Evolutionary conservation across 2,797 vertebrate species (phyloP), one percentile per base, ranked within the genome.

Genomic region (Myoxocephalus aenaeus): DNA sequence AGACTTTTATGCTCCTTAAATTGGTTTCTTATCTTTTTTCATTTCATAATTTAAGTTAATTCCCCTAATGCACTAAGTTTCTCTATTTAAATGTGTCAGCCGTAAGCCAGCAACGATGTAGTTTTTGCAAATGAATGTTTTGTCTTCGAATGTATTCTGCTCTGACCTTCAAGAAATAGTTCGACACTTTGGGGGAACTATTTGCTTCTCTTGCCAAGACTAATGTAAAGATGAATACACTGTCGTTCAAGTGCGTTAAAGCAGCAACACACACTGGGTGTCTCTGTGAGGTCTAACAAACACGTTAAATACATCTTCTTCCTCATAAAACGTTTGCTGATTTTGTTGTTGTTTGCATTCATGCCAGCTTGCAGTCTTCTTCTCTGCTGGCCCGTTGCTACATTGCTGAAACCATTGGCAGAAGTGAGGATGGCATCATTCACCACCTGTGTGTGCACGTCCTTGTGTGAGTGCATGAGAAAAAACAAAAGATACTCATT

Each of bases 11-110:
- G 15, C n/a, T 64, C 9, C 3, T 48, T 29, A 29, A 71, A 69
- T 53, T 56, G 27, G 2, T 58, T 36, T 62, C 29, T 68, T 65
- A 56, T 71, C 25, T 29, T 48, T 64, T 32, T 57, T 53, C 22
- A 70, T 48, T 22, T 7, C 40, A 61, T 18, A 68, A 67, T 65
- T 57, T 7, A 54, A 59, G 6, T 58, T 53, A 1, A 22, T 50
- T 70, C 18, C 54, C 18, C 5, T 14, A 25, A 71, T 29, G n/a
- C n/a, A 38, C 8, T 57, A 51, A 25, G 27, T 51, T 32, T 65
- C 12, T 54, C 15, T 15, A 32, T 50, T 63, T 50, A 65, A 74
- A 51, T 29, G 8, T 50, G 50, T 38, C 12, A 6, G 22, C 20
- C 62, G 14, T 51, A 57, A 48, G 2, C 22, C 62, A 68, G 29